Base-by-base conservation (phyloP, 1,140 invertebrate species). In the Schmidtea mediterranea region DNA sequence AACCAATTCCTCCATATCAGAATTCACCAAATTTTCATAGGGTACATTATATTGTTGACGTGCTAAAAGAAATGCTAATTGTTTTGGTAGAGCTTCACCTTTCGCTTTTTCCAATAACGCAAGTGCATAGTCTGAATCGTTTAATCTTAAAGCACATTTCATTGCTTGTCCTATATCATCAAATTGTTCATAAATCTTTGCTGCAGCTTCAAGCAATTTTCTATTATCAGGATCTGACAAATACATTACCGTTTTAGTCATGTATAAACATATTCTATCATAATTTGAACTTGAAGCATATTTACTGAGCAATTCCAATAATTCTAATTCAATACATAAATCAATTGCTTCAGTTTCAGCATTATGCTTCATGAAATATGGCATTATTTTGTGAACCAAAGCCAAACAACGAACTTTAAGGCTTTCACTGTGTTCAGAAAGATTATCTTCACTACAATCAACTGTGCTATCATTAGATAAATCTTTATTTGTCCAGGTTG, bases 291-390 rank as follows among this genome's bases (percentile, higher is more conserved):
- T 32, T 32, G 22, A 16, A 48, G 87, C 81, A 58, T 81, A 82
- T 43, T 82, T 70, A 36, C 80, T 75, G 0, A 94, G 65, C 10
- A 92, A 62, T 58, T 84, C 79, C 26, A 92, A 67, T 49, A 74
- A 72, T 59, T 92, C 86, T 8, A 95, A 87, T 70, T 98, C 92
- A 79, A 97, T 95, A 0, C 97, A 68, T 16, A 97, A 69, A 71
- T 98, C 92, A 64, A 89, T 97, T 1, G 89, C 89, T 67, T 99
- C 90, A 0, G 90, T 86, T 69, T 99, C 92, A 10, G 92, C 89
- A 68, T 98, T 98, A 59, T 97, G 90, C 51, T 77, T 74, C 86
- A 99, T 94, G 57, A 95, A 84, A 61, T 95, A n/a, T n/a, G n/a
- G n/a, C n/a, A n/a, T n/a, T n/a, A n/a, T n/a, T n/a, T n/a, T n/a